Evolutionary conservation across 2,113 vertebrate species (phyloP), one percentile per base, ranked within the genome.

Genomic region (Rhinichthys klamathensis): DNA sequence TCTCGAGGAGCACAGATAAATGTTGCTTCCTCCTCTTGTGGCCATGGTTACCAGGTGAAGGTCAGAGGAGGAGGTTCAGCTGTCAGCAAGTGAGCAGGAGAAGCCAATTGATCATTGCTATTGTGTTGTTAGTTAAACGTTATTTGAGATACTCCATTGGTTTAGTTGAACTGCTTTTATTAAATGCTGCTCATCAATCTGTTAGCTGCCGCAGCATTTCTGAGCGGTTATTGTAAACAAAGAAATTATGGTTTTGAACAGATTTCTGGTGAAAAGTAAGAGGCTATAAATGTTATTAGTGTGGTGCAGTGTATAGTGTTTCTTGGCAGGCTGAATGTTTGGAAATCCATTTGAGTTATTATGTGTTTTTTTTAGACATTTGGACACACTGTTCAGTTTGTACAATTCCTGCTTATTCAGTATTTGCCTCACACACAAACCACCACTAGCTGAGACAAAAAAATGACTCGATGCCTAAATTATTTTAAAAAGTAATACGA

Each of bases 11-110:
- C 25, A 38, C 13, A 56, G 16, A 63, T 80, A 41, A 25, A 61
- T 63, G 32, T 21, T 30, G 9, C 25, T 32, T 74, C 27, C 16
- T 46, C 35, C 46, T 35, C 41, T 35, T 49, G 74, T 78, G 58
- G n/a, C 74, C 46, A 78, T 84, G 83, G 83, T 69, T 69, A 56
- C 83, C 56, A 27, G 56, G 35, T 80, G 38, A 77, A 56, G 83
- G 83, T 30, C 74, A 84, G 44, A 69, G 44, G 23, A 54, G 32
- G 58, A 63, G 72, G 60, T 69, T 51, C 12, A 44, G 49, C 32
- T 25, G 21, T 60, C 30, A 11, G 10, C 13, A 13, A 3, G 12
- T n/a, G 30, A 54, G 74, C 27, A 21, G 32, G 75, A 61, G n/a
- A 60, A 79, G 30, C 6, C 21, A 15, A 23, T 25, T 60, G 10